Base-by-base conservation (phyloP, 2,888 invertebrate species). In the Aphodius sticticus region DNA sequence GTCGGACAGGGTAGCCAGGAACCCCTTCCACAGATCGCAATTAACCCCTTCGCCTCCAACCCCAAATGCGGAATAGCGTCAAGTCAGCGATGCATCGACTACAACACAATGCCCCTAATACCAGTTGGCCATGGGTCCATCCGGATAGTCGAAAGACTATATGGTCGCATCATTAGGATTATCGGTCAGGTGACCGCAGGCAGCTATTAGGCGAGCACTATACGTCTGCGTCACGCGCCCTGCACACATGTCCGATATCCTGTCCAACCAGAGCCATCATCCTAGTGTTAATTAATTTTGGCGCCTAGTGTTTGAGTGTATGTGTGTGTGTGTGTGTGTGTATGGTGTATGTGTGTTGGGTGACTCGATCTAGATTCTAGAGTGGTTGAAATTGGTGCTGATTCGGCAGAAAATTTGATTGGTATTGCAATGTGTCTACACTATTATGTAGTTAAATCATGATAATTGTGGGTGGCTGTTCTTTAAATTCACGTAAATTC, bases 141-240 rank as follows among this genome's bases (percentile, higher is more conserved):
- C 74, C 35, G 53, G 12, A 1, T 1, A 53, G 53, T 53, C 9
- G 53, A 53, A 53, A 53, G 53, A 53, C 53, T 12, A 53, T 74
- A 35, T 74, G 74, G 16, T 37, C 7, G 35, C 74, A 37, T 74
- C 74, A 36, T 74, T 74, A 74, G 74, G 36, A 74, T 74, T 74
- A 74, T 74, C 74, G 74, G 74, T 35, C 74, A 74, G 35, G 35
- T 74, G 74, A 74, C 74, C 74, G n/a, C 74, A 74, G 74, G 1
- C 74, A 35, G 74, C 74, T 74, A 74, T 74, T 74, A 74, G 36
- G 74, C 35, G n/a, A 6, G 74, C 35, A 36, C 74, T 35, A 35
- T 37, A n/a, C 74, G 35, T 14, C n/a, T 36, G 35, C 74, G 74
- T 74, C 74, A 37, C 35, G 74, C 53, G 74, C 15, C 36, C 74